A percentile compares a stretch with the other conserved stretches of the same genome.
These are phyloP conservation scores for Trochalopteron elliotii DNA, from an alignment of 2,113 vertebrate genomes.

Conservation along the genomic window DNA sequence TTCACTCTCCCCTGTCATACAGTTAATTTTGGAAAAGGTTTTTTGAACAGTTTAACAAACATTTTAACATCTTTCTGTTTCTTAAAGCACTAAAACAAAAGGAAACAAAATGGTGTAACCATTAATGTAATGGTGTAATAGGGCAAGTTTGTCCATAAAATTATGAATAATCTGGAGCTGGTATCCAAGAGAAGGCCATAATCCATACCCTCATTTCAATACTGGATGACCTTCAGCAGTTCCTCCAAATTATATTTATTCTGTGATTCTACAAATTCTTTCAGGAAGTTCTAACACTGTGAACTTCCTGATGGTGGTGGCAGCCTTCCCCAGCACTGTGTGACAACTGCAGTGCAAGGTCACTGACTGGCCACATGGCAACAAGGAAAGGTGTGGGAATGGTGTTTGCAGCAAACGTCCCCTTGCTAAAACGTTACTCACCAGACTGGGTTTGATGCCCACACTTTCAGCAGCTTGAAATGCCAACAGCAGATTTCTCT, in stretches of 20 bases:
- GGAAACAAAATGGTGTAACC: neutral
- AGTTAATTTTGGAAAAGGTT: neutral
- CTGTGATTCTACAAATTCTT: neutral
- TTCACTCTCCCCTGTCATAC: neutral
- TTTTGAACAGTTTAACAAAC: neutral
- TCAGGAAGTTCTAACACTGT: neutral
- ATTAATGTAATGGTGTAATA: neutral
- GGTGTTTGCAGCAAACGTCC: neutral
- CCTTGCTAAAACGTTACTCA: conserved; percentile 71
- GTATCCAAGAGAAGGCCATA: neutral
- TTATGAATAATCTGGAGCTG: neutral
- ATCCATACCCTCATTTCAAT: neutral
- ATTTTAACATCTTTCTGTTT: neutral
- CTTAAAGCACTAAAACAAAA: neutral
- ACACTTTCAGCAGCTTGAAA: conserved; percentile 96
- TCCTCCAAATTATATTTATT: neutral
- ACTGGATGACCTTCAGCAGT: neutral
- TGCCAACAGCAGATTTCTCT: conserved; percentile 91
- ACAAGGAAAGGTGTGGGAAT: neutral
- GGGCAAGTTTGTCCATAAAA: neutral
- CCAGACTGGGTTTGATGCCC: conserved; percentile 94
- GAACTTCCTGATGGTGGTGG: neutral
- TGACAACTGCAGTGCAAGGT: neutral
- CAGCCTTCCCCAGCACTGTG: neutral
- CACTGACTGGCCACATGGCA: neutral